A percentile compares a stretch with the other conserved stretches of the same genome.
Evolutionary conservation across 2,888 invertebrate genomes (phyloP).

Genomic region (Melanchra persicariae): DNA sequence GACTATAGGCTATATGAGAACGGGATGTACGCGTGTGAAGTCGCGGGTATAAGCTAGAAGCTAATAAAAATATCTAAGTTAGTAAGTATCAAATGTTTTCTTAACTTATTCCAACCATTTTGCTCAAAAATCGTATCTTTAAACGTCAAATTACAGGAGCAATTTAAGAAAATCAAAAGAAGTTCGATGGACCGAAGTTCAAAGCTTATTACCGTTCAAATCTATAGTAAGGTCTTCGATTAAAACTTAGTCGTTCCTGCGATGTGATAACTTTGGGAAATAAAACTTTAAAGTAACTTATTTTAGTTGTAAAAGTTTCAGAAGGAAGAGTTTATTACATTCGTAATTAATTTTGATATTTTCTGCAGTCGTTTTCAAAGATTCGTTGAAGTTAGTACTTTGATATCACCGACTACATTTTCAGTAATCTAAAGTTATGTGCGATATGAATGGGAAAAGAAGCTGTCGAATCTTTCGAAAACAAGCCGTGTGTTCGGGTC

Average conservation of each 20-base stretch:
- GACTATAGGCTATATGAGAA: too few relatives aligned
- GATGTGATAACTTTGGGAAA: slow-evolving; percentile 45
- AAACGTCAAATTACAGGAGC: slow-evolving; percentile 13
- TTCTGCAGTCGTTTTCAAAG: slow-evolving; percentile 9
- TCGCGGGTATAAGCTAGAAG: too few relatives aligned
- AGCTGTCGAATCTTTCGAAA: too few relatives aligned
- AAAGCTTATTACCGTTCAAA: slow-evolving; percentile 57
- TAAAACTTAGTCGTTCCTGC: slow-evolving; percentile 48
- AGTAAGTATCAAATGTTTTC: too few relatives aligned
- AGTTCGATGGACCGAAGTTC: slow-evolving; percentile 21
- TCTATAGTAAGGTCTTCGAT: slow-evolving; percentile 47
- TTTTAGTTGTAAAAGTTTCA: slow-evolving; percentile 25
- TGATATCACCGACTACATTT: background rate
- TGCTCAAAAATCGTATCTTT: background rate
- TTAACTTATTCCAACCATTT: background rate
- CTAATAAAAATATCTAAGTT: too few relatives aligned
- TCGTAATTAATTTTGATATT: slow-evolving; percentile 27
- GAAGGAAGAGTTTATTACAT: slow-evolving; percentile 33
- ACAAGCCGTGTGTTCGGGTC: too few relatives aligned
- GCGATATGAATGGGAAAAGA: too few relatives aligned
- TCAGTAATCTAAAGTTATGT: too few relatives aligned
- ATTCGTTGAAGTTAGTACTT: background rate
- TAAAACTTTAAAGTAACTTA: slow-evolving; percentile 32
- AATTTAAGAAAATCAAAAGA: slow-evolving; percentile 29
- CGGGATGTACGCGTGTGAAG: too few relatives aligned